Conservation (phyloP, 2,113 vertebrate genomes). For the Hemibates koningsi region DNA sequence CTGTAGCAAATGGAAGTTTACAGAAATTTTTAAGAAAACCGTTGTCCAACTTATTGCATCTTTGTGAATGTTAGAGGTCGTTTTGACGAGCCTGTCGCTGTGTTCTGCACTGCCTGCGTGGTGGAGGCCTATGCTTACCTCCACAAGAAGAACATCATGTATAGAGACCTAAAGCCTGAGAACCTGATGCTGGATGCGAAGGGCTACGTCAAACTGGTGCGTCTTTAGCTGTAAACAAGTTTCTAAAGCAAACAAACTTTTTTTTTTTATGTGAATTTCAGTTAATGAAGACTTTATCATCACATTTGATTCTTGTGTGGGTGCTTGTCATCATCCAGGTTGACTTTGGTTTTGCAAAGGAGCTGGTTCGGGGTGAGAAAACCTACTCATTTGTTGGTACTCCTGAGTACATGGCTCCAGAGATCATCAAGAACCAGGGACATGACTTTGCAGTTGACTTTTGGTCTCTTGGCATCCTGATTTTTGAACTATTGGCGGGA, state of each 20-base stretch:
- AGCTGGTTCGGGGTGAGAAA: constrained; percentile 73
- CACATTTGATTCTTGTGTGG: neutral
- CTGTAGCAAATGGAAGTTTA: neutral
- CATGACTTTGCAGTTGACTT: constrained; percentile 80
- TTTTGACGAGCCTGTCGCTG: constrained; percentile 68
- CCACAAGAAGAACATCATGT: constrained; percentile 76
- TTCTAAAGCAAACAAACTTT: neutral
- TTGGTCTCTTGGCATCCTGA: constrained; percentile 78
- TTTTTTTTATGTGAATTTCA: neutral
- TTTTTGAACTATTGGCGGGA: constrained; percentile 77
- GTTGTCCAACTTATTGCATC: accelerated
- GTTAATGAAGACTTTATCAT: neutral
- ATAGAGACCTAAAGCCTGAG: constrained; percentile 82
- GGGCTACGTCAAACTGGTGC: constrained; percentile 79
- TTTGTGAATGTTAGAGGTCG: constrained; percentile 59
- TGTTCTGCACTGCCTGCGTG: constrained; percentile 78
- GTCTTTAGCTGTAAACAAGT: neutral
- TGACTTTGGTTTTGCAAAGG: constrained; percentile 82
- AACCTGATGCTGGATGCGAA: constrained; percentile 77
- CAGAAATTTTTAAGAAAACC: neutral
- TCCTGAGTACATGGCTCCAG: constrained; percentile 80
- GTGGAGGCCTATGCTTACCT: constrained; percentile 80
- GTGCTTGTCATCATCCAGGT: constrained; percentile 49
- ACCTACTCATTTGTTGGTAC: constrained; percentile 82
- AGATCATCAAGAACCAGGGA: constrained; percentile 81